Conservation (phyloP, 2,797 vertebrate species). For the Trichosurus vulpecula region DNA sequence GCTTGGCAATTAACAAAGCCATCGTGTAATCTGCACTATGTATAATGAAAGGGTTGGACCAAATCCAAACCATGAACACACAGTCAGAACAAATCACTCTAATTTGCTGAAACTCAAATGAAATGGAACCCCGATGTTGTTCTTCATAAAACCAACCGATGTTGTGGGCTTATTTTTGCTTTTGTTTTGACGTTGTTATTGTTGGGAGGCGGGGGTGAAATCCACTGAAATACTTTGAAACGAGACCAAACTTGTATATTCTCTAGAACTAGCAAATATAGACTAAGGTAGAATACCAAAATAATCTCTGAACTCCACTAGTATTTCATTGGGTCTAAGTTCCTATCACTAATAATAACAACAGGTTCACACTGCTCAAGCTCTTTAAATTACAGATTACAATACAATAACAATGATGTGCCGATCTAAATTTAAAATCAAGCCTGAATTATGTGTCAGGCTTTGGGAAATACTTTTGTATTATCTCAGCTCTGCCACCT, state of each 20-base stretch:
- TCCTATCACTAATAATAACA: not conserved
- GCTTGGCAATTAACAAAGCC: not conserved
- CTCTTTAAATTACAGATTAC: not conserved
- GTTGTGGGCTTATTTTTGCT: not conserved
- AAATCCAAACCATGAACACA: constrained; percentile 4
- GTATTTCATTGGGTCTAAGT: constrained; percentile 11
- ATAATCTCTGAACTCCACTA: constrained; percentile 38
- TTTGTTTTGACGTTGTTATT: not conserved
- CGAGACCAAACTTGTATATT: constrained; percentile 32
- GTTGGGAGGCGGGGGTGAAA: not conserved
- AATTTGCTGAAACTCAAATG: constrained; percentile 16
- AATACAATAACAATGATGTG: not conserved
- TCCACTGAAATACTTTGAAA: constrained; percentile 1
- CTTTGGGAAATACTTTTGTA: not conserved
- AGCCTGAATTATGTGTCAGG: not conserved
- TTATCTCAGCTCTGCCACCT: not conserved
- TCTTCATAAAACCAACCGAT: not conserved
- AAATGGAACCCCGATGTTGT: not conserved
- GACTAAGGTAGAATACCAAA: constrained; percentile 43
- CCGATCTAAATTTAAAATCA: not conserved
- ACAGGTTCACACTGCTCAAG: not conserved
- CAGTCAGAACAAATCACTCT: constrained; percentile 35
- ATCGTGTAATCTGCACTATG: constrained; percentile 1
- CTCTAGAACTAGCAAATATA: constrained; percentile 14
- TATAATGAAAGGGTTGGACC: constrained; percentile 43